Percentiles rank a stretch among this genome's conserved stretches.
Conservation (phyloP, 2,113 vertebrate genomes). For the Proterorhinus semilunaris region DNA sequence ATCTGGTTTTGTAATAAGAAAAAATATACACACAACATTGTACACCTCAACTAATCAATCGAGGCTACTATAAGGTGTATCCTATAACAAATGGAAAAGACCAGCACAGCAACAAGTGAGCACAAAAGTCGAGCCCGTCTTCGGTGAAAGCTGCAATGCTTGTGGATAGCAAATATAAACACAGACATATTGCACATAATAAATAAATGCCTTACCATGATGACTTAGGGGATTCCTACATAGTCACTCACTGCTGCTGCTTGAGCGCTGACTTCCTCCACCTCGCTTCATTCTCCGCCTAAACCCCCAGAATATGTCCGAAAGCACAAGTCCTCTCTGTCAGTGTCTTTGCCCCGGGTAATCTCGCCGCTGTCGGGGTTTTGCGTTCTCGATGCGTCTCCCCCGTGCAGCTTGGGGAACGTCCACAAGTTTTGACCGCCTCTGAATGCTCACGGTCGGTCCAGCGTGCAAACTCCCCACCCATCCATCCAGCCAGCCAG, state of each 20-base stretch:
- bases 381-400: constrained; percentile 16
- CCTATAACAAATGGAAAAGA: too few relatives aligned
- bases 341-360: neutral
- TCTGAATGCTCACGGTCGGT: constrained; percentile 47
- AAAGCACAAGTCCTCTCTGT: neutral
- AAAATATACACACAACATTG: too few relatives aligned
- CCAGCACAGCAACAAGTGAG: too few relatives aligned
- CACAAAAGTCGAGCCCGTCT: too few relatives aligned
- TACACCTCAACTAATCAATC: too few relatives aligned
- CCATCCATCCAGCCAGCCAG: constrained; percentile 30
- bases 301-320: constrained; percentile 11
- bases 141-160: neutral
- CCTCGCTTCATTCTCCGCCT: constrained; percentile 48
- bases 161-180: neutral
- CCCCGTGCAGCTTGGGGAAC: constrained; percentile 6
- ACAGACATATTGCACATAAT: neutral
- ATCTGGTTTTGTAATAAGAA: too few relatives aligned
- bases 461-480: constrained; percentile 9
- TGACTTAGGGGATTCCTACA: constrained; percentile 68
- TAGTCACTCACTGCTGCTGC: constrained; percentile 51
- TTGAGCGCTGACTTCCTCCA: constrained; percentile 44
- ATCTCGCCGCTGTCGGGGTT: neutral
- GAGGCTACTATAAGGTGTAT: too few relatives aligned
- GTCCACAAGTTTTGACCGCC: too few relatives aligned
- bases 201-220: constrained; percentile 61